phyloP scores from a whole-genome alignment of 2,113 vertebrate species.

The Felis chaus region DNA sequence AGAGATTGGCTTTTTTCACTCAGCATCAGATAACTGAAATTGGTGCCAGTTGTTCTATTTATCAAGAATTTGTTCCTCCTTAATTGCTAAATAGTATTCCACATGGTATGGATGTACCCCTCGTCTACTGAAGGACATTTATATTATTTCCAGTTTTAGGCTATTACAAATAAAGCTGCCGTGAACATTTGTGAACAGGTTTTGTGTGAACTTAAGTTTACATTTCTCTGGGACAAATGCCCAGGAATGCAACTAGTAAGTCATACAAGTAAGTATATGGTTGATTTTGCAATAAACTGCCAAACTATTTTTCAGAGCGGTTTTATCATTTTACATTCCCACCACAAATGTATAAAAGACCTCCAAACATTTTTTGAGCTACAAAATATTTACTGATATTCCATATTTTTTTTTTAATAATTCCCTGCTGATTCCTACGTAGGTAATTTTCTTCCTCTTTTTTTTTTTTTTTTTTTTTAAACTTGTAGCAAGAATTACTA shows the following conservation, averaged over 20 bases:
- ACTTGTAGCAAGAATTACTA: not conserved
- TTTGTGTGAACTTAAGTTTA: not conserved
- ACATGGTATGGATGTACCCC: not conserved
- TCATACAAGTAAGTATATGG: not conserved
- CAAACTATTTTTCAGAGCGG: not conserved
- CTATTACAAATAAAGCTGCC: not conserved
- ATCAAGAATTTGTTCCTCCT: not conserved
- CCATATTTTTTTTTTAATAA: not conserved
- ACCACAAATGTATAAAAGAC: not conserved
- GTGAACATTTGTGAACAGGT: not conserved
- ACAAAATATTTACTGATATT: not conserved
- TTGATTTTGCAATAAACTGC: not conserved
- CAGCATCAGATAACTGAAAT: not conserved
- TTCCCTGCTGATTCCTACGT: not conserved
- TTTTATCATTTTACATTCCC: not conserved
- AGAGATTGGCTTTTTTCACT: not conserved
- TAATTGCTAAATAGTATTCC: not conserved
- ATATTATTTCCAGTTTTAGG: not conserved
- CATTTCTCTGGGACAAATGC: conserved; percentile 5
- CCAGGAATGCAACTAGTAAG: not conserved
- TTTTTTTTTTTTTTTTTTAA: not conserved
- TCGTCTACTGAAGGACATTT: not conserved
- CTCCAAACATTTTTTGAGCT: not conserved
- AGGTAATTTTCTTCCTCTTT: not conserved
- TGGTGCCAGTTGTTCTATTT: not conserved